These are phyloP conservation scores for Mystacornis crossleyi DNA, from an alignment of 2,113 vertebrate species.

Conservation along the genomic window DNA sequence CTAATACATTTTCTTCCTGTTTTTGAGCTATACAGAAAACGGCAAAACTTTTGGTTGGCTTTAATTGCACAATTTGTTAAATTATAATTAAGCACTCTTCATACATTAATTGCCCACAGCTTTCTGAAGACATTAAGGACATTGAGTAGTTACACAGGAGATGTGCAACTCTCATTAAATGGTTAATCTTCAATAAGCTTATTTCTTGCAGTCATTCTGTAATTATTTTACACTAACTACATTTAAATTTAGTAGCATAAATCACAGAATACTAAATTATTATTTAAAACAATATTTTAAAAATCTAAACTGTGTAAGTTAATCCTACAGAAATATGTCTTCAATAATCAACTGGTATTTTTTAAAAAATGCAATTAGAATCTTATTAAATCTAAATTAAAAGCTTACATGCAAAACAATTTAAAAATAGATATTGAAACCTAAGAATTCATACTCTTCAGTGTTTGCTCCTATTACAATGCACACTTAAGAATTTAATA, in stretches of 20 bases:
- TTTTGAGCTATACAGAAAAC: background rate
- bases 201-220: background rate
- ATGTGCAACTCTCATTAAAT: background rate
- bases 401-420: slow-evolving; percentile 50
- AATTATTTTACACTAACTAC: background rate
- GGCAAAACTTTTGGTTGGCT: background rate
- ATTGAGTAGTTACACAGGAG: background rate
- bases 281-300: slow-evolving; percentile 43
- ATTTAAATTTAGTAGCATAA: slow-evolving; percentile 38
- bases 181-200: background rate
- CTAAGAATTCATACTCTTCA: slow-evolving; percentile 51
- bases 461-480: slow-evolving; percentile 50
- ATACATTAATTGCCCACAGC: background rate
- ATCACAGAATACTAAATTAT: slow-evolving; percentile 15
- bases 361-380: slow-evolving; percentile 22
- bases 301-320: background rate
- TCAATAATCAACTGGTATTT: slow-evolving; percentile 39
- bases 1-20: background rate
- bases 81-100: background rate
- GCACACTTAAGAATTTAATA: slow-evolving; percentile 39
- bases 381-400: slow-evolving; percentile 69
- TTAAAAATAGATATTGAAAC: slow-evolving; percentile 68
- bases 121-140: background rate
- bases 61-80: background rate
- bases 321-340: slow-evolving; percentile 54